Conservation (phyloP, 37 sponge, comb jelly and placozoan genomes). For the Agelas oroides region DNA sequence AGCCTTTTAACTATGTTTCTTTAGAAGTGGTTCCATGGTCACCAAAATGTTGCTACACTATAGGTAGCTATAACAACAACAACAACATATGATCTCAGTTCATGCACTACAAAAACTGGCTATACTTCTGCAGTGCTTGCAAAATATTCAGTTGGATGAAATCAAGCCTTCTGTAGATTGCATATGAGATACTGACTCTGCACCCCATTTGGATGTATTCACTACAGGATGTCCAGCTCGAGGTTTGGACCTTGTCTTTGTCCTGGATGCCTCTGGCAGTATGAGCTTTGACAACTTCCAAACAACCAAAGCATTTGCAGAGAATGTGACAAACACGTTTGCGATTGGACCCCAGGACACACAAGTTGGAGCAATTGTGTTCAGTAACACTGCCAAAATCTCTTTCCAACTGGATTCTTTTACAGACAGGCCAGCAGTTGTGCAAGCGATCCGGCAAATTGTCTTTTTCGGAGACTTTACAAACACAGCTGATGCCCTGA, state of each 20-base stretch:
- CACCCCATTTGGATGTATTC: too few relatives aligned
- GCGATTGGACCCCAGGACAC: constrained; percentile 41
- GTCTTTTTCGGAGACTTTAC: constrained; percentile 37
- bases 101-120: too few relatives aligned
- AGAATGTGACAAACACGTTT: constrained; percentile 33
- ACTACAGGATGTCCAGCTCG: constrained; percentile 34
- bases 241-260: constrained; percentile 40
- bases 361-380: constrained; percentile 39
- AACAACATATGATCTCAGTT: too few relatives aligned
- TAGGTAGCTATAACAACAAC: too few relatives aligned
- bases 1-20: too few relatives aligned
- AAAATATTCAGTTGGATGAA: too few relatives aligned
- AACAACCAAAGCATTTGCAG: constrained; percentile 29
- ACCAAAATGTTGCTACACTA: too few relatives aligned
- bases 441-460: constrained; percentile 1
- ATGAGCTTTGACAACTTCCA: constrained; percentile 33
- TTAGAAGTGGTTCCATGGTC: too few relatives aligned
- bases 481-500: constrained; percentile 62
- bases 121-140: too few relatives aligned
- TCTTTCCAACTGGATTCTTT: constrained; percentile 24
- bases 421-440: constrained; percentile 3
- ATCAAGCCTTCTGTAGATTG: too few relatives aligned
- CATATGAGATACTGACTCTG: too few relatives aligned
- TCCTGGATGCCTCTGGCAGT: constrained; percentile 59
- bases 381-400: constrained; percentile 16